Conservation (phyloP, 23 tunicate species). For the Trididemnum clinides region DNA sequence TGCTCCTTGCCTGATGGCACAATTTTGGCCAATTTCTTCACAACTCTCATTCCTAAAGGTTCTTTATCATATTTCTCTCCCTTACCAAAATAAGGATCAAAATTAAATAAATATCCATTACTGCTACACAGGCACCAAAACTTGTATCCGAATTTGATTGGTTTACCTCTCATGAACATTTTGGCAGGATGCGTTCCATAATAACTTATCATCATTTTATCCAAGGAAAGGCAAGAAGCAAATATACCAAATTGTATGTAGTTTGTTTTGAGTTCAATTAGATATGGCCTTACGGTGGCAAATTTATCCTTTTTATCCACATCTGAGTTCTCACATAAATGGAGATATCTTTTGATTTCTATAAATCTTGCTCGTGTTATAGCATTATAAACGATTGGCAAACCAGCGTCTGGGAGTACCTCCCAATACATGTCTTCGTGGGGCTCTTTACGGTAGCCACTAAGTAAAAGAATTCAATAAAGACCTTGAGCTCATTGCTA, state of each 20-base stretch:
- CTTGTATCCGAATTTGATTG: too few relatives aligned
- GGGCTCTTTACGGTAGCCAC: neutral
- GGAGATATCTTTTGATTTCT: neutral
- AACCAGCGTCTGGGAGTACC: neutral
- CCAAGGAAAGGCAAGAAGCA: neutral
- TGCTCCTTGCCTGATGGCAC: neutral
- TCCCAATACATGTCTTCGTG: neutral
- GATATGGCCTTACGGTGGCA: neutral
- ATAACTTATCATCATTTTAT: neutral
- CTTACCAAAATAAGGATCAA: neutral
- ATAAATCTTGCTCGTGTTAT: neutral
- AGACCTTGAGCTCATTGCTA: neutral
- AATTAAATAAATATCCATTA: neutral
- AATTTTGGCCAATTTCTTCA: neutral
- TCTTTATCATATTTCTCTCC: neutral
- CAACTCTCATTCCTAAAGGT: neutral
- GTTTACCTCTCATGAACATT: neutral
- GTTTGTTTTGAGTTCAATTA: neutral
- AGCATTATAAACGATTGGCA: neutral
- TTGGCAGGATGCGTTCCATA: neutral
- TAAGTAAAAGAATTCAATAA: neutral
- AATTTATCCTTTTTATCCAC: neutral
- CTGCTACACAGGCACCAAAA: neutral
- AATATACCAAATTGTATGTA: neutral
- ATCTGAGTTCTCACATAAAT: neutral